phyloP scores from a whole-genome alignment of 2,888 invertebrate species.

The Philaethria dido region DNA sequence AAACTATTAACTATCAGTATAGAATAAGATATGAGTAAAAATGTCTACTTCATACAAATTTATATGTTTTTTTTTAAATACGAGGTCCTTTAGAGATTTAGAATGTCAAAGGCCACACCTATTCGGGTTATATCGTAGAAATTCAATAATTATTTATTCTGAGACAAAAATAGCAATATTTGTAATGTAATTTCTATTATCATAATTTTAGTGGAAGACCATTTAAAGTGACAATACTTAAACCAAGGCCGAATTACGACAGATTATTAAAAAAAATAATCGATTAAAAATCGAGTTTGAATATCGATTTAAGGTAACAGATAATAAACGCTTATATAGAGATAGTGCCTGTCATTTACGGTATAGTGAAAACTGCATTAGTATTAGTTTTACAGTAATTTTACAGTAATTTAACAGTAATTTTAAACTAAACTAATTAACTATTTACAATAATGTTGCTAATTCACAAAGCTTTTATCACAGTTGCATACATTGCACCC shows the following conservation, averaged over 20 bases:
- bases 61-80: conserved; percentile 1
- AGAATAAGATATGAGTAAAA: conserved; percentile 21
- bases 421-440: conserved; percentile 32
- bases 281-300: conserved; percentile 6
- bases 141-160: conserved; percentile 7
- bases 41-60: conserved; percentile 11
- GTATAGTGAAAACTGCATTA: conserved; percentile 18
- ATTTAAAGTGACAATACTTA: conserved; percentile 22
- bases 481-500: conserved; percentile 74
- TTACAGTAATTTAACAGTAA: no score
- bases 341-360: conserved; percentile 15
- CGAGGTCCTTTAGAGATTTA: conserved; percentile 20
- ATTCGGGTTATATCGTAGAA: conserved; percentile 1
- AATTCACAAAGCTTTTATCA: conserved; percentile 72
- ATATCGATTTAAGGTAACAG: not conserved
- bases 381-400: conserved; percentile 6
- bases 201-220: conserved; percentile 34
- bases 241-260: conserved; percentile 26
- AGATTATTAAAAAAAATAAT: not conserved
- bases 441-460: conserved; percentile 56
- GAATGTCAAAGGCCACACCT: conserved; percentile 27
- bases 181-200: conserved; percentile 21
- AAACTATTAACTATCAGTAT: conserved; percentile 12
- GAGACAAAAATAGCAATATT: conserved; percentile 28
- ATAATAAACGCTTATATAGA: not conserved